Base-by-base conservation (phyloP, 2,113 vertebrate species). In the Vulpes lagopus region DNA sequence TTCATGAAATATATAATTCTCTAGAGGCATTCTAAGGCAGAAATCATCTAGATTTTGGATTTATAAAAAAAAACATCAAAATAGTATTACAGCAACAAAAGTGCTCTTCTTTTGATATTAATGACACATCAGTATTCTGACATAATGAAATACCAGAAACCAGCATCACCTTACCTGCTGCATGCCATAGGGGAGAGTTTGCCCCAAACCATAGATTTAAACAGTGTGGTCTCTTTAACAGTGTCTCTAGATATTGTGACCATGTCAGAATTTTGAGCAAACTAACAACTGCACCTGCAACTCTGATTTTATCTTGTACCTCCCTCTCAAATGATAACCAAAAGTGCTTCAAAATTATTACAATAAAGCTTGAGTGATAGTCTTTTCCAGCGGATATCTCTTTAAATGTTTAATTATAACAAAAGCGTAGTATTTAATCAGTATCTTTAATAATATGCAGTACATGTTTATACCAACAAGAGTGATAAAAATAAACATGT, bases 341-440 rank as follows among this genome's bases (percentile, higher is more conserved):
- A 11, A 17, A 53, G 12, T 74, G 20, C 89, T 92, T 97, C 81
- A 97, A 97, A 97, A 90, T 38, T 91, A 93, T 78, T 69, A 49
- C 85, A 98, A 81, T 82, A 84, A 96, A 78, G 91, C 85, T 82
- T 89, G 85, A 97, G 59, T 60, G 71, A 96, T 97, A 97, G 49
- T 97, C 85, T 98, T 97, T 80, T 98, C 71, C 78, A 81, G 22
- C 9, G 74, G 7, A 94, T 90, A 94, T n/a, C 51, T 80, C 25
- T 97, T 97, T 97, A 97, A 96, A 96, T 98, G 53, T 97, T 89
- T 97, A 97, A 96, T 96, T 97, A 97, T 64, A 98, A 79, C 97
- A 97, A 96, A 91, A 93, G 67, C 65, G 94, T 51, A 93, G 88
- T 95, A 74, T 98, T 97, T 98, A 97, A 98, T 91, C 76, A 96